These are phyloP conservation scores for Protomyctophum bolini DNA, from an alignment of 2,113 vertebrate genomes.

Conservation along the genomic window DNA sequence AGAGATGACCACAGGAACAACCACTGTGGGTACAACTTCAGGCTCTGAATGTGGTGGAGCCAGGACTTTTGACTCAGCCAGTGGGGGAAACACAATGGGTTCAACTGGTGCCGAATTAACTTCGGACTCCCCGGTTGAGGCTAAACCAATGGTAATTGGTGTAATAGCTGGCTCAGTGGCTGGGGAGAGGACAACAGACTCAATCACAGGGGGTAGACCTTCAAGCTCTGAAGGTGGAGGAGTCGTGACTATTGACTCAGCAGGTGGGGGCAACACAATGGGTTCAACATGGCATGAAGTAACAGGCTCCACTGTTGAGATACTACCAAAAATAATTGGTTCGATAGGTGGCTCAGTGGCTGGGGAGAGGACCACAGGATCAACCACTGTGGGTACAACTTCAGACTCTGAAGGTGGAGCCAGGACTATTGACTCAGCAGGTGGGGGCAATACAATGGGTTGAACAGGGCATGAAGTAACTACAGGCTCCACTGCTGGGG, in stretches of 20 bases:
- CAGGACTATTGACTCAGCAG: slow-evolving; percentile 18
- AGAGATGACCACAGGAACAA: background rate
- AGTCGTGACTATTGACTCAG: slow-evolving; percentile 7
- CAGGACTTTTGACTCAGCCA: slow-evolving; percentile 18
- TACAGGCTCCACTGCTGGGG: background rate
- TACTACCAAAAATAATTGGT: too few relatives aligned
- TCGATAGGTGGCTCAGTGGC: background rate
- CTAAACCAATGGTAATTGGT: background rate
- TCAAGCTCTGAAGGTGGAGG: background rate
- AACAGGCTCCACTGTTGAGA: background rate
- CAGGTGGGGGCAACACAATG: background rate
- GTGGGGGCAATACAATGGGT: slow-evolving; percentile 3
- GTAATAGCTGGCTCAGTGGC: background rate
- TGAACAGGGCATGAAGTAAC: background rate
- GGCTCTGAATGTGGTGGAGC: slow-evolving; percentile 25
- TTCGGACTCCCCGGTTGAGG: background rate
- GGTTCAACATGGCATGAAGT: background rate
- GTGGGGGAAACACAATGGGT: slow-evolving; percentile 3
- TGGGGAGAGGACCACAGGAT: slow-evolving; percentile 6
- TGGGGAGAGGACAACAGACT: background rate
- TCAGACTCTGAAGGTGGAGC: slow-evolving; percentile 22
- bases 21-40: background rate
- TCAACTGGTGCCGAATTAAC: background rate
- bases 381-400: slow-evolving; percentile 21
- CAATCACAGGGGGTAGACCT: too few relatives aligned